A percentile compares a stretch with the other conserved stretches of the same genome.
phyloP scores from a whole-genome alignment of 2,113 vertebrate species.

The Peromyscus maniculatus region DNA sequence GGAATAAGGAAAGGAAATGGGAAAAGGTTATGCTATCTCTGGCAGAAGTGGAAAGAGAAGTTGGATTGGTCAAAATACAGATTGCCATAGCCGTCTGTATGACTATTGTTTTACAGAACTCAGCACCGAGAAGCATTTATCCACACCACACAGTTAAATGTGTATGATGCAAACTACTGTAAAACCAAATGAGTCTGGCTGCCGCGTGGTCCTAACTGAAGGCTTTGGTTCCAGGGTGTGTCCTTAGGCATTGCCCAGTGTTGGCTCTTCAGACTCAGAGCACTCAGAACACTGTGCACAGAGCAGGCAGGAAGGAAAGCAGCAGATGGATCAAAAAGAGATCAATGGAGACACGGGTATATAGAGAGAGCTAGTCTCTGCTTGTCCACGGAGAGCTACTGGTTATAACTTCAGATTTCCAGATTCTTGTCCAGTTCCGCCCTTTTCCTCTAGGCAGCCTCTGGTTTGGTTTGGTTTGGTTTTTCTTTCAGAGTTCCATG shows the following conservation, averaged over 20 bases:
- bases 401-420: neutral
- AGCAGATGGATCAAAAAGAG: neutral
- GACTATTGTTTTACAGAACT: neutral
- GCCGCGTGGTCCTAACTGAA: neutral
- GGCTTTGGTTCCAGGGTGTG: neutral
- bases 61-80: neutral
- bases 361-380: neutral
- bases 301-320: neutral
- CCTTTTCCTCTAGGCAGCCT: conserved; percentile 47
- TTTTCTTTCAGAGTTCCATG: conserved; percentile 65
- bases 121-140: neutral
- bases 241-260: neutral
- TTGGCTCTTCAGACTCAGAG: neutral
- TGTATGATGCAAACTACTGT: neutral
- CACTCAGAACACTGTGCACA: neutral
- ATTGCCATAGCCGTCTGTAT: neutral
- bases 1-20: neutral
- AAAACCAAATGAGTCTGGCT: neutral
- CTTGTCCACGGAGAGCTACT: neutral
- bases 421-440: neutral
- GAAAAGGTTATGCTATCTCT: neutral
- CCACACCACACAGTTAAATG: neutral
- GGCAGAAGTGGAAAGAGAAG: neutral
- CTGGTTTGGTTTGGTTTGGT: neutral
- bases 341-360: too few relatives aligned